These are phyloP conservation scores for Echinarachnius parma DNA, from an alignment of 53 echinoderm and acorn worm genomes.

Conservation along the genomic window DNA sequence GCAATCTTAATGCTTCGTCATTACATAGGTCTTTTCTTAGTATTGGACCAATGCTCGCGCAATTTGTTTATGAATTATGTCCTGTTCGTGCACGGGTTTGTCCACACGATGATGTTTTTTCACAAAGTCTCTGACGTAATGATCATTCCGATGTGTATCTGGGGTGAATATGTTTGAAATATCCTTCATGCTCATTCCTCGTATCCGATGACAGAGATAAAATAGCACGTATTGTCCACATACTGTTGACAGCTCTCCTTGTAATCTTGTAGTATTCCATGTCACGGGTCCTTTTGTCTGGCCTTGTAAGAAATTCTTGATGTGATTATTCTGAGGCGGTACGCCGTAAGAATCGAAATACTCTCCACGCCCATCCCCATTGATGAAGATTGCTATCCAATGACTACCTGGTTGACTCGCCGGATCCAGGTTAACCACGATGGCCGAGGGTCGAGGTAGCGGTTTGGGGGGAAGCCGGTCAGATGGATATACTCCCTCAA, in stretches of 20 bases:
- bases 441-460: constrained; percentile 35
- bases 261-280: constrained; percentile 26
- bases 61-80: too few species aligned
- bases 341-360: constrained; percentile 66
- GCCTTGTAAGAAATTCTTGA: constrained; percentile 11
- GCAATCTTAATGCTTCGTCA: too few species aligned
- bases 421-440: constrained; percentile 54
- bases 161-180: neutral
- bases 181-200: constrained; percentile 20
- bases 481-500: constrained; percentile 47
- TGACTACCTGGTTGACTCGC: constrained; percentile 51
- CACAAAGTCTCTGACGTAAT: constrained; percentile 8
- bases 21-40: too few species aligned
- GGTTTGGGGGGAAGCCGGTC: constrained; percentile 1
- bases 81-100: constrained; percentile 1
- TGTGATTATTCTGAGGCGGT: constrained; percentile 2
- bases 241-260: constrained; percentile 51
- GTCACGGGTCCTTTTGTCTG: neutral
- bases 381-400: constrained; percentile 58
- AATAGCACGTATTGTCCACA: constrained; percentile 67
- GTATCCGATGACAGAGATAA: constrained; percentile 54
- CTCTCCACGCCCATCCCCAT: constrained; percentile 33
- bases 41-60: too few species aligned
- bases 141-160: constrained; percentile 1
- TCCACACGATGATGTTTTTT: neutral